phyloP scores from a whole-genome alignment of 2,888 invertebrate species.

The Drosophila formosana region DNA sequence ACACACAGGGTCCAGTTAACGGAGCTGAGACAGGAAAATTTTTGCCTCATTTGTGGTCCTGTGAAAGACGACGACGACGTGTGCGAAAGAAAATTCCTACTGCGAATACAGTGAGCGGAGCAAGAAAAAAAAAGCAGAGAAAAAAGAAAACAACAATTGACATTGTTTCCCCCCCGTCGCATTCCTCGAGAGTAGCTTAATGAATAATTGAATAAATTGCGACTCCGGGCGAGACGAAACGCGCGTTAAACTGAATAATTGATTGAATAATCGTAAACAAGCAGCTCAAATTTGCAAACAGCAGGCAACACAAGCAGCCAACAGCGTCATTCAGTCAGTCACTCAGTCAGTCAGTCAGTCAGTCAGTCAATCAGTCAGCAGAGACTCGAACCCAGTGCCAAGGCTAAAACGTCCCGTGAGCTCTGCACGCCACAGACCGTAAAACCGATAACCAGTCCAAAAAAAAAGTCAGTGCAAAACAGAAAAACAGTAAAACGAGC shows the following conservation, averaged over 20 bases:
- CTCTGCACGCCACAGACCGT: constrained; percentile 17
- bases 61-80: constrained; percentile 52
- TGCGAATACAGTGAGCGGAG: constrained; percentile 6
- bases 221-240: constrained; percentile 41
- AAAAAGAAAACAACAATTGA: constrained; percentile 13
- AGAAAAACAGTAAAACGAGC: constrained; percentile 2
- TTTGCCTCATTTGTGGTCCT: constrained; percentile 61
- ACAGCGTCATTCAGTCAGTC: background rate
- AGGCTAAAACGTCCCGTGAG: constrained; percentile 55
- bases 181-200: constrained; percentile 24
- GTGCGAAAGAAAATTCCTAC: constrained; percentile 39
- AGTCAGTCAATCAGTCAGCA: constrained; percentile 8
- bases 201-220: constrained; percentile 55
- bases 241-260: constrained; percentile 67
- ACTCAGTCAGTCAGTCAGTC: constrained; percentile 6
- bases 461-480: constrained; percentile 19
- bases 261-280: constrained; percentile 71
- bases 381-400: constrained; percentile 52
- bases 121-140: constrained; percentile 28
- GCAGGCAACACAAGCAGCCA: constrained; percentile 16
- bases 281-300: constrained; percentile 35
- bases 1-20: constrained; percentile 16
- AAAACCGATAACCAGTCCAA: constrained; percentile 22
- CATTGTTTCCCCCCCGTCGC: constrained; percentile 5
- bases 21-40: constrained; percentile 46